These are phyloP conservation scores for Labeo calbasu DNA, from an alignment of 2,797 vertebrate genomes.

Conservation along the genomic window DNA sequence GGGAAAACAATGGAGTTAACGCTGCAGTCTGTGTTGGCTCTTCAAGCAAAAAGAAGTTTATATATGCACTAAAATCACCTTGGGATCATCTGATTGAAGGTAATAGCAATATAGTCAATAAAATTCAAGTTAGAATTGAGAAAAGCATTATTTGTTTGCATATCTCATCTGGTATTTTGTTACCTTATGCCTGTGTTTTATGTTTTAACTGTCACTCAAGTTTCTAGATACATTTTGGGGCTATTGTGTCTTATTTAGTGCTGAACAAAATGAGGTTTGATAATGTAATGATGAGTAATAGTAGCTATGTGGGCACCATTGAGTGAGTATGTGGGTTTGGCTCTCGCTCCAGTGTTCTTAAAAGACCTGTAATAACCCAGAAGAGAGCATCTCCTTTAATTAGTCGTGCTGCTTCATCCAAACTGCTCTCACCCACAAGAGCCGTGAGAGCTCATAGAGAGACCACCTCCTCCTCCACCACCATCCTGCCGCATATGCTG, in stretches of 20 bases:
- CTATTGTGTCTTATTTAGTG: not conserved
- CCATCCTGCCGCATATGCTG: constrained; percentile 24
- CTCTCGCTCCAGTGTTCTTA: constrained; percentile 22
- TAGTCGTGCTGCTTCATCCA: constrained; percentile 24
- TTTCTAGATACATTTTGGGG: not conserved
- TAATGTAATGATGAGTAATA: constrained; percentile 9
- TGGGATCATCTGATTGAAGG: not conserved
- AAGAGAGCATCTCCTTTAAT: constrained; percentile 38
- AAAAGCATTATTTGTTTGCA: not conserved
- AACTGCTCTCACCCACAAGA: constrained; percentile 35
- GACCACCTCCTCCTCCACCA: constrained; percentile 15
- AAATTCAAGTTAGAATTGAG: not conserved
- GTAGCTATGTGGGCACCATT: not conserved
- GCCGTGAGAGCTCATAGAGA: constrained; percentile 8
- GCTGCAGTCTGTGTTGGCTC: not conserved
- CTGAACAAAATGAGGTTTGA: not conserved
- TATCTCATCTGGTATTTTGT: not conserved
- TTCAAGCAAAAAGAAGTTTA: not conserved
- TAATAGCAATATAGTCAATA: not conserved
- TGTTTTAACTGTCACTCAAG: not conserved
- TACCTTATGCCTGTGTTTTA: not conserved
- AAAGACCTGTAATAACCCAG: constrained; percentile 29
- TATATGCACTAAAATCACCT: not conserved
- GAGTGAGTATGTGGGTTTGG: not conserved
- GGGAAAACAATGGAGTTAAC: not conserved